phyloP scores from a whole-genome alignment of 2,888 invertebrate genomes.

The Sinhomidia bicolor region DNA sequence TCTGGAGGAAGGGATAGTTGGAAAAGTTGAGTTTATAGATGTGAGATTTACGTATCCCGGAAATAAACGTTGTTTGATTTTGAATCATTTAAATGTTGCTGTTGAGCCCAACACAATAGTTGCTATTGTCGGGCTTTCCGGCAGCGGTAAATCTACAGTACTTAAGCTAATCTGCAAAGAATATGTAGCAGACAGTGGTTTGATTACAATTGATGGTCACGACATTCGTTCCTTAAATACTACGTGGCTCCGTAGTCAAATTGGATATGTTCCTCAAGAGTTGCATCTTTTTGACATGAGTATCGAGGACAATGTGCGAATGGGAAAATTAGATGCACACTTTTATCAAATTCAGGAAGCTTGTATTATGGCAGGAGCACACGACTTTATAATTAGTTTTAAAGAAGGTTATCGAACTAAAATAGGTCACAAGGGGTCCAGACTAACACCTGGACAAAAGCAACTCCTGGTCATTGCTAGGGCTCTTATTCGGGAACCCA shows the following conservation, averaged over 20 bases:
- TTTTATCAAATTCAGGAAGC: conserved; percentile 70
- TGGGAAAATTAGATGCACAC: conserved; percentile 67
- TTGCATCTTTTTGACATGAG: conserved; percentile 64
- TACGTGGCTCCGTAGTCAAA: conserved; percentile 65
- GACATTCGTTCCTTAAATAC: conserved; percentile 65
- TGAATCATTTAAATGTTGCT: conserved; percentile 55
- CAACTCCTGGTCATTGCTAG: conserved; percentile 66
- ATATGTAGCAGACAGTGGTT: conserved; percentile 70
- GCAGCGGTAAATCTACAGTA: conserved; percentile 65
- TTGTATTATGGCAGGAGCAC: conserved; percentile 71
- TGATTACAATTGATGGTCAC: conserved; percentile 68
- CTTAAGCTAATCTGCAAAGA: conserved; percentile 70
- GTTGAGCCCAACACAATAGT: conserved; percentile 50
- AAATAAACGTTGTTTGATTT: conserved; percentile 5
- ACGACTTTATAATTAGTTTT: conserved; percentile 72
- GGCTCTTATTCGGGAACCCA: conserved; percentile 59
- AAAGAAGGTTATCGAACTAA: conserved; percentile 72
- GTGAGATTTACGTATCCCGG: conserved; percentile 68
- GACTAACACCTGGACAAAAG: conserved; percentile 60
- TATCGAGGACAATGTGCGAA: conserved; percentile 69
- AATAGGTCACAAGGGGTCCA: conserved; percentile 62
- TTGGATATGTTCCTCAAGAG: conserved; percentile 69
- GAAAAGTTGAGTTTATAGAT: conserved; percentile 67
- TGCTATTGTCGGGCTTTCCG: conserved; percentile 59
- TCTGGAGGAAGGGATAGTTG: conserved; percentile 27